These are phyloP conservation scores for Erannis defoliaria DNA, from an alignment of 2,888 invertebrate species.

Conservation along the genomic window DNA sequence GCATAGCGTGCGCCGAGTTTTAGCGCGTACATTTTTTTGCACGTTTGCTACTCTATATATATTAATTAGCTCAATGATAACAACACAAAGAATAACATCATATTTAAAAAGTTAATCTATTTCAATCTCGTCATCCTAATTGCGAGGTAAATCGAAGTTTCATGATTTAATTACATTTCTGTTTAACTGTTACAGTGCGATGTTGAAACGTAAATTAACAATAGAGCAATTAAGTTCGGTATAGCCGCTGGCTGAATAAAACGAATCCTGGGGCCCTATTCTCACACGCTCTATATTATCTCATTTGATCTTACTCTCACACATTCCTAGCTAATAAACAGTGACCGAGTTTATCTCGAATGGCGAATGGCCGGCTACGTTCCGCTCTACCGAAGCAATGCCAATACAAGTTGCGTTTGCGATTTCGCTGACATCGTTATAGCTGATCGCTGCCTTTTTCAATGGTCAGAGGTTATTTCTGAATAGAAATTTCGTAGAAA, in stretches of 20 bases:
- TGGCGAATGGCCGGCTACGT: slow-evolving; percentile 46
- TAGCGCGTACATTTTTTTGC: too few relatives aligned
- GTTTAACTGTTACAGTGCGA: slow-evolving; percentile 33
- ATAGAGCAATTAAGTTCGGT: slow-evolving; percentile 84
- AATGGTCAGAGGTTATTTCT: slow-evolving; percentile 34
- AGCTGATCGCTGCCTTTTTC: slow-evolving; percentile 68
- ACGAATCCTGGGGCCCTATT: slow-evolving; percentile 59
- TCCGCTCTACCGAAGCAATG: slow-evolving; percentile 61
- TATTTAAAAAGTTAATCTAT: not conserved
- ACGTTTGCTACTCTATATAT: too few relatives aligned
- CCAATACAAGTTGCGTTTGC: slow-evolving; percentile 76
- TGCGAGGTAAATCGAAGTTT: not conserved
- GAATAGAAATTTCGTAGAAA: too few relatives aligned
- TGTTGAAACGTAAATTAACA: slow-evolving; percentile 84
- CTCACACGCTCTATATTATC: not conserved
- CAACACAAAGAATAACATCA: not conserved
- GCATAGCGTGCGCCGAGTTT: too few relatives aligned
- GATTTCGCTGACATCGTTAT: slow-evolving; percentile 77
- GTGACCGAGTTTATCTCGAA: not conserved
- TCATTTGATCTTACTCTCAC: not conserved
- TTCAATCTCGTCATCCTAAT: not conserved
- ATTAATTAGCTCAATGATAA: too few relatives aligned
- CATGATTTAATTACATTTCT: slow-evolving; percentile 11
- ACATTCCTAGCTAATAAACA: not conserved
- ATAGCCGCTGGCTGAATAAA: slow-evolving; percentile 67